phyloP scores from a whole-genome alignment of 2,113 vertebrate genomes.

The Eupsittula cactorum region DNA sequence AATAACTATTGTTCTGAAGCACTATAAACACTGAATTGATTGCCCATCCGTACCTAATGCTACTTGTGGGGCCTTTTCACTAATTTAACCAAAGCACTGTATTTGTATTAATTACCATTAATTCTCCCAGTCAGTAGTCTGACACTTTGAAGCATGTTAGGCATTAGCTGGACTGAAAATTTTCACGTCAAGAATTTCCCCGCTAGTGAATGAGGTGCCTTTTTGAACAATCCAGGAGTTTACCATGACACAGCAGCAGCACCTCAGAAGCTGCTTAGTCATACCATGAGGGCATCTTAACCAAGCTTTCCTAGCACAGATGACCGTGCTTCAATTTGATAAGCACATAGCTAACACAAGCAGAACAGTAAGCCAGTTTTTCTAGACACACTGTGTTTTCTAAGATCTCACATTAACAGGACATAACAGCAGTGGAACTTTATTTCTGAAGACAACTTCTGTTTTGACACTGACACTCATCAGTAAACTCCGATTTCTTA shows the following conservation, averaged over 20 bases:
- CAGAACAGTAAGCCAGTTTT: neutral
- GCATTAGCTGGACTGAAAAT: neutral
- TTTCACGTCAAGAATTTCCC: neutral
- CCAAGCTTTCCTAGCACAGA: rapidly evolving
- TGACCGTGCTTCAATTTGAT: neutral
- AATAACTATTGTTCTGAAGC: neutral
- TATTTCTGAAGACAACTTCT: neutral
- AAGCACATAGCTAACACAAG: neutral
- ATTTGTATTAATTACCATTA: neutral
- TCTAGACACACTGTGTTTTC: neutral
- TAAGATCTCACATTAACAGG: neutral
- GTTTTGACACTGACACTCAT: neutral
- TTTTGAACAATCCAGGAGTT: neutral
- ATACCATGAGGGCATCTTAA: neutral
- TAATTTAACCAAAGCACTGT: neutral
- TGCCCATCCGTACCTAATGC: neutral
- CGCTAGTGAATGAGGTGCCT: neutral
- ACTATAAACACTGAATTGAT: neutral
- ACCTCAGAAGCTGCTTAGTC: neutral
- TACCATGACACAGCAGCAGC: neutral
- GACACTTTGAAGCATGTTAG: neutral
- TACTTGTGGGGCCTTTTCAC: neutral
- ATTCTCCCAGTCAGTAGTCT: neutral
- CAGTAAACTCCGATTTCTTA: neutral
- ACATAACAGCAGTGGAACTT: neutral